A percentile compares a stretch with the other conserved stretches of the same genome.
These are phyloP conservation scores for Proteles cristata DNA, from an alignment of 2,113 vertebrate species.

Conservation along the genomic window DNA sequence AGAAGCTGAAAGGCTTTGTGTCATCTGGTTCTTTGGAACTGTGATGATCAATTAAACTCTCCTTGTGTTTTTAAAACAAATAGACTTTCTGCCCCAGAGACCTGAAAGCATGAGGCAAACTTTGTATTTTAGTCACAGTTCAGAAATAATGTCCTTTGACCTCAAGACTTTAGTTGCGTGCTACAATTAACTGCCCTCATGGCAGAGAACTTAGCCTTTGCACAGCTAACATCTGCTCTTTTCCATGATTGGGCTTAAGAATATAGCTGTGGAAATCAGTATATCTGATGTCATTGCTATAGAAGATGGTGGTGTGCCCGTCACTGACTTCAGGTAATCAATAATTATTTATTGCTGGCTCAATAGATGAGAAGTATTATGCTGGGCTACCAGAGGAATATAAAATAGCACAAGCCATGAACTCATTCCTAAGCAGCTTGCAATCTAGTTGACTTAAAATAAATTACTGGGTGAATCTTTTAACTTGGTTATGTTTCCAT, in stretches of 20 bases:
- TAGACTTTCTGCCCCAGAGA: slow-evolving; percentile 77
- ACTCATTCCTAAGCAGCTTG: slow-evolving; percentile 34
- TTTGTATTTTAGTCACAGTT: slow-evolving; percentile 83
- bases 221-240: slow-evolving; percentile 70
- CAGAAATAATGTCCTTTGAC: slow-evolving; percentile 82
- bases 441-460: slow-evolving; percentile 48
- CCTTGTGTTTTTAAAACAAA: slow-evolving; percentile 83
- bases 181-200: slow-evolving; percentile 69
- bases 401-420: slow-evolving; percentile 20
- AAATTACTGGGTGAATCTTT: slow-evolving; percentile 56
- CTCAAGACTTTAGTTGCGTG: slow-evolving; percentile 71
- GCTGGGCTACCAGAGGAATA: slow-evolving; percentile 29
- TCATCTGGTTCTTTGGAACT: slow-evolving; percentile 79
- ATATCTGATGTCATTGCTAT: neutral
- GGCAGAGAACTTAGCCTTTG: slow-evolving; percentile 61
- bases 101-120: slow-evolving; percentile 81
- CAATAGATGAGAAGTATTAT: slow-evolving; percentile 33
- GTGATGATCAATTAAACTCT: slow-evolving; percentile 82
- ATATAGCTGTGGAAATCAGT: neutral
- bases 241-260: neutral
- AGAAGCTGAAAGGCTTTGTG: slow-evolving; percentile 58
- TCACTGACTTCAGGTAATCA: slow-evolving; percentile 59
- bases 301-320: slow-evolving; percentile 4
- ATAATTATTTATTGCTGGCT: slow-evolving; percentile 60
- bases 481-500: slow-evolving; percentile 51